phyloP scores from a whole-genome alignment of 2,113 vertebrate species.

The Gadus chalcogrammus region DNA sequence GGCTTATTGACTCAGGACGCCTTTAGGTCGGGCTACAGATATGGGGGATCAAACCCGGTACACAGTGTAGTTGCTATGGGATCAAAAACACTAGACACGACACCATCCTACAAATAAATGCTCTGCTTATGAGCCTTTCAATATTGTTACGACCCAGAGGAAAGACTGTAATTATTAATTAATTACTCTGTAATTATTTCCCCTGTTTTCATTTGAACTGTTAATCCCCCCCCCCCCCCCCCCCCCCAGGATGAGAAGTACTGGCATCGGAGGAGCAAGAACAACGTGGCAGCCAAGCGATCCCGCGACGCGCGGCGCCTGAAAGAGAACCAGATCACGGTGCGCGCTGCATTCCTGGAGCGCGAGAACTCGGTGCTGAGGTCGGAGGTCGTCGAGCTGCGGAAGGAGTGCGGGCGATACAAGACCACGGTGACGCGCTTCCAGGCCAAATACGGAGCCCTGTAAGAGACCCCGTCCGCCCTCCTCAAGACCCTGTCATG shows the following conservation, averaged over 20 bases:
- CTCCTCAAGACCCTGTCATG: no score
- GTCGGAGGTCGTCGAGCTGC: constrained; percentile 88
- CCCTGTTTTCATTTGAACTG: neutral
- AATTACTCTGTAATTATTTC: neutral
- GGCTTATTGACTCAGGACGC: no score
- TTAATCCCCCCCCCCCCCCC: neutral
- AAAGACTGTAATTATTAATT: neutral
- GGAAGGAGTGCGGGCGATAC: constrained; percentile 87
- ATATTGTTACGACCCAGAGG: no score
- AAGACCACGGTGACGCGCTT: constrained; percentile 85
- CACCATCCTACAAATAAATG: no score
- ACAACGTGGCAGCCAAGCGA: constrained; percentile 92
- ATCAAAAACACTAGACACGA: no score
- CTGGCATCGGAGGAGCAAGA: constrained; percentile 94
- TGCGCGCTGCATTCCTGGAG: constrained; percentile 93
- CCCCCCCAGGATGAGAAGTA: constrained; percentile 88
- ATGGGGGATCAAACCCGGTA: no score
- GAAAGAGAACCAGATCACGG: constrained; percentile 98
- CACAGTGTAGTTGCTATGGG: no score
- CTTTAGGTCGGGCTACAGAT: no score
- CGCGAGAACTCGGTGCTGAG: constrained; percentile 90
- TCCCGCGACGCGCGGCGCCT: constrained; percentile 90
- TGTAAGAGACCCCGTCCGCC: constrained; percentile 77
- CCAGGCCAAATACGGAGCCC: constrained; percentile 83
- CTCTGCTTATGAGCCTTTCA: no score